These are phyloP conservation scores for Oligia fasciuncula DNA, from an alignment of 2,888 invertebrate genomes.

Conservation along the genomic window DNA sequence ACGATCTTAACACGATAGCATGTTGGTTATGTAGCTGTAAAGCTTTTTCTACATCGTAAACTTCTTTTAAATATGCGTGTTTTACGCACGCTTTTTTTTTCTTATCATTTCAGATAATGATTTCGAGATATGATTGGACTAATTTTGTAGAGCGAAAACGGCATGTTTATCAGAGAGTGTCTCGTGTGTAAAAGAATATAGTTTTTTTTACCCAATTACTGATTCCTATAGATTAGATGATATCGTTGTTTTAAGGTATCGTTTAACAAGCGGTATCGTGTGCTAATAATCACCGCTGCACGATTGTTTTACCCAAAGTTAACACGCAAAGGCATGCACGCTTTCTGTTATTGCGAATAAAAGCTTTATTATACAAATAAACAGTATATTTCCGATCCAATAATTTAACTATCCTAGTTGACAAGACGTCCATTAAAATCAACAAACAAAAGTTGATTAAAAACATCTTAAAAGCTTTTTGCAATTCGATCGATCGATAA, in stretches of 20 bases:
- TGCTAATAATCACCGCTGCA: slow-evolving; percentile 30
- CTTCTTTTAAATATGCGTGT: slow-evolving; percentile 35
- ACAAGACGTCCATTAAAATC: slow-evolving; percentile 24
- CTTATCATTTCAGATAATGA: neutral
- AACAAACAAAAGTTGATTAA: slow-evolving; percentile 30
- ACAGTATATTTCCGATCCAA: neutral
- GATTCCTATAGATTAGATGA: neutral
- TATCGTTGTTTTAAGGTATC: slow-evolving; percentile 16
- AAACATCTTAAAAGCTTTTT: slow-evolving; percentile 47
- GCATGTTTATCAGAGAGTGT: neutral
- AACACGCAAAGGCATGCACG: slow-evolving; percentile 4
- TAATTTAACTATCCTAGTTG: neutral
- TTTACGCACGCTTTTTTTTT: slow-evolving; percentile 14
- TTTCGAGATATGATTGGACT: neutral
- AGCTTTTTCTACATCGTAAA: slow-evolving; percentile 39
- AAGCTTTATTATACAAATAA: neutral
- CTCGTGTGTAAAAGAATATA: neutral
- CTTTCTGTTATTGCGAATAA: slow-evolving; percentile 7
- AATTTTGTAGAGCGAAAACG: slow-evolving; percentile 2
- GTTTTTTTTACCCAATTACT: neutral
- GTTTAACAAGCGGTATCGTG: slow-evolving; percentile 10
- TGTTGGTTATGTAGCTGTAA: slow-evolving; percentile 35
- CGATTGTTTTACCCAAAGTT: slow-evolving; percentile 12
- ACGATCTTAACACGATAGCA: slow-evolving; percentile 51
- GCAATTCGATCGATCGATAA: slow-evolving; percentile 29